Conservation (phyloP, 2,888 invertebrate genomes). For the Leuctra nigra region DNA sequence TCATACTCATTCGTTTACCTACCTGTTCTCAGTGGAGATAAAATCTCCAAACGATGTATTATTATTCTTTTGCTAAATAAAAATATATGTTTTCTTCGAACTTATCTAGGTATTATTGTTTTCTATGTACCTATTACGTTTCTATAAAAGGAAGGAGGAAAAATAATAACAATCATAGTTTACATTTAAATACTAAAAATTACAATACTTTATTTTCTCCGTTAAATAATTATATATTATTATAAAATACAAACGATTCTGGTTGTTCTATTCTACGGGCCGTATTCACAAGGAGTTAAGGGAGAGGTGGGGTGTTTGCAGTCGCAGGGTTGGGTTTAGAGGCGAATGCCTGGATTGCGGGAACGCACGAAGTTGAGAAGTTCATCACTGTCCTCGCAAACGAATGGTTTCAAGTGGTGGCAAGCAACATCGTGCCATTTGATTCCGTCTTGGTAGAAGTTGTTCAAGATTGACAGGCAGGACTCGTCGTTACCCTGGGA, state of each 20-base stretch:
- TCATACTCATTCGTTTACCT: no score
- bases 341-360: slow-evolving; percentile 77
- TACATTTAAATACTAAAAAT: slow-evolving; percentile 20
- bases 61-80: no score
- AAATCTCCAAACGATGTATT: no score
- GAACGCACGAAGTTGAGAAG: slow-evolving; percentile 84
- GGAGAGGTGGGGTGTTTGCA: slow-evolving; percentile 9
- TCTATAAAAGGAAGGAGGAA: no score
- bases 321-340: slow-evolving; percentile 44
- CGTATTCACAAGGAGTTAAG: slow-evolving; percentile 24
- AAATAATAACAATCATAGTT: neutral
- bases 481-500: slow-evolving; percentile 82
- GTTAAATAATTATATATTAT: slow-evolving; percentile 26
- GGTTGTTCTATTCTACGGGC: slow-evolving; percentile 7
- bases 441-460: slow-evolving; percentile 83
- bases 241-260: slow-evolving; percentile 24
- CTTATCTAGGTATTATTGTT: no score
- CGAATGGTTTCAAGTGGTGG: slow-evolving; percentile 79
- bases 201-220: slow-evolving; percentile 25
- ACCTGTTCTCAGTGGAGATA: no score
- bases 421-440: slow-evolving; percentile 86
- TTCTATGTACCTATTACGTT: no score
- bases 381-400: slow-evolving; percentile 88
- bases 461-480: slow-evolving; percentile 80
- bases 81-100: no score